Evolutionary conservation across 2,113 vertebrate species (phyloP).

Genomic region (Pelecanoides urinatrix): DNA sequence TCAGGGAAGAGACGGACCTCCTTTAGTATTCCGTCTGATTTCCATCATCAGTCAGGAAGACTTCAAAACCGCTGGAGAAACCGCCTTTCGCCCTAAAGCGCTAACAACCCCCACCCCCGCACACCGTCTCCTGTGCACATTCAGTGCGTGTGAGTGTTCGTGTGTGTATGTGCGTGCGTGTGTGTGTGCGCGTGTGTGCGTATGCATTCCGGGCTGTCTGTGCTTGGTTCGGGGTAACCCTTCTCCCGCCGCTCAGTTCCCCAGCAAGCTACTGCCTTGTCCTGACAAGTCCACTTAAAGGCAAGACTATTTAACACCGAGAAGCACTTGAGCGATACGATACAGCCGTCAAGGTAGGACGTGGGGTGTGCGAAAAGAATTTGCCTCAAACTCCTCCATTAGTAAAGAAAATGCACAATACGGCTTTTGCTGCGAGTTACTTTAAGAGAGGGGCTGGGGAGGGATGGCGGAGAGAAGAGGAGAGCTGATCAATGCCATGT

Average conservation of each 20-base stretch:
- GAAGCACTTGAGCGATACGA: neutral
- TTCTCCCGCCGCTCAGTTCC: neutral
- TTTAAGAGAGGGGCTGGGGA: neutral
- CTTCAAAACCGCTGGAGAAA: slow-evolving; percentile 27
- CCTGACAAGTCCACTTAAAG: slow-evolving; percentile 31
- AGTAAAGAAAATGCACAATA: neutral
- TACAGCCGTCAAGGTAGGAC: neutral
- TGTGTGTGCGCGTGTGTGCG: too few relatives aligned
- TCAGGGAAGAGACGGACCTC: neutral
- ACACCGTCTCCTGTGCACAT: neutral
- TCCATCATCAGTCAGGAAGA: neutral
- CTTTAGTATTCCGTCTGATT: slow-evolving; percentile 6
- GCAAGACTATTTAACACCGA: neutral
- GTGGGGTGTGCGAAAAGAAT: neutral
- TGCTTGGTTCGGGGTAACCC: neutral
- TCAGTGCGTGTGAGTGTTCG: neutral
- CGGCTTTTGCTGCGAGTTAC: neutral
- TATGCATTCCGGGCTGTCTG: neutral
- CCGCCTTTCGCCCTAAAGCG: neutral
- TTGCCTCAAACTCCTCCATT: neutral
- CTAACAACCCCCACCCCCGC: neutral
- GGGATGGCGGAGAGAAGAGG: neutral
- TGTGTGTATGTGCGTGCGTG: too few relatives aligned
- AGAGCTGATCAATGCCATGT: neutral
- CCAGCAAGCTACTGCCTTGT: slow-evolving; percentile 11